Conservation (phyloP, 2,113 vertebrate species). For the Cyprinodon brontotheroides region DNA sequence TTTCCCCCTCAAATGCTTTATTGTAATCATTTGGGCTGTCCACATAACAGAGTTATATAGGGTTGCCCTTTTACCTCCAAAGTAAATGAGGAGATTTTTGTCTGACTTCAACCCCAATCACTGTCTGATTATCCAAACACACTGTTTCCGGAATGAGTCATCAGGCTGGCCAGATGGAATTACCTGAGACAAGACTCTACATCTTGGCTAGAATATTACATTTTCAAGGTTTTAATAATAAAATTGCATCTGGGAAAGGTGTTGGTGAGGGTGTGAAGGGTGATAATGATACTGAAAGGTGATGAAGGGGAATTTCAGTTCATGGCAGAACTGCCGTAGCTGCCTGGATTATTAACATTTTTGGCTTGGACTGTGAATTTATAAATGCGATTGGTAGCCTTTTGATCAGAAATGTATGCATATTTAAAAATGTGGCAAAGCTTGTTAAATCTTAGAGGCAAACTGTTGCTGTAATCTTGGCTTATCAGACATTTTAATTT, state of each 20-base stretch:
- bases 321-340: conserved; percentile 64
- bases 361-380: conserved; percentile 36
- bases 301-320: conserved; percentile 60
- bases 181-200: conserved; percentile 66
- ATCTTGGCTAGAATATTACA: conserved; percentile 59
- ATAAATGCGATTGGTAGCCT: conserved; percentile 45
- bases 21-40: conserved; percentile 47
- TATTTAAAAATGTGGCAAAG: conserved; percentile 49
- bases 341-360: conserved; percentile 62
- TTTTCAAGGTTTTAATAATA: conserved; percentile 63
- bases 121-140: conserved; percentile 59
- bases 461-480: conserved; percentile 52
- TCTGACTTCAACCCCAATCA: conserved; percentile 57
- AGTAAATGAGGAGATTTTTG: conserved; percentile 66
- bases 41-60: conserved; percentile 29
- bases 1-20: conserved; percentile 42
- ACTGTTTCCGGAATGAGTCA: conserved; percentile 53
- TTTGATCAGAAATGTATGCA: conserved; percentile 45
- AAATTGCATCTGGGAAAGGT: conserved; percentile 26
- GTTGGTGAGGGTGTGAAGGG: conserved; percentile 7
- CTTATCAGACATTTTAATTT: conserved; percentile 16
- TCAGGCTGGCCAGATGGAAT: conserved; percentile 56
- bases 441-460: conserved; percentile 17
- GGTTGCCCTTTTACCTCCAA: conserved; percentile 43
- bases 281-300: conserved; percentile 52